Evolutionary conservation across 2,113 vertebrate species (phyloP), one percentile per base, ranked within the genome.

Genomic region (Corythornis madagascariensis): DNA sequence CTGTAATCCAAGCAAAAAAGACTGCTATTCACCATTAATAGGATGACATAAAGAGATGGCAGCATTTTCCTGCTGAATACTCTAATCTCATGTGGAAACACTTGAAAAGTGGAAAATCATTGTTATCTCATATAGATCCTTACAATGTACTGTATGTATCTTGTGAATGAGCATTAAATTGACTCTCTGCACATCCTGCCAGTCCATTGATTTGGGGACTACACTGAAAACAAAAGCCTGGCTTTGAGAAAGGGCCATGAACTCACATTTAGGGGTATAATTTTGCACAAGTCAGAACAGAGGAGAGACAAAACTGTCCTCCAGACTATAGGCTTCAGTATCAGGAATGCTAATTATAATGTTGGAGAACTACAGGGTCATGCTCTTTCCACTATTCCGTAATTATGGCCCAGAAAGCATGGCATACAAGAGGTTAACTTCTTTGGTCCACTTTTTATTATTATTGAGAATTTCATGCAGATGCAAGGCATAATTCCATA

Each of bases 91-190:
- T 97, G 96, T 97, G 96, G 95, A 84, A 96, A 74, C 93, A 95
- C 95, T 91, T 96, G 95, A 93, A 95, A 96, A 97, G 93, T 95
- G 81, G 96, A 92, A 97, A 96, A 96, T 94, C 85, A 96, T 91
- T 76, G 86, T 95, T 97, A 95, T 96, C 83, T 96, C 94, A 91
- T 94, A 91, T 56, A 43, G 60, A 93, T 64, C 88, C 84, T 87
- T 80, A 92, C 88, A 95, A 91, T 92, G 47, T 40, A 76, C 61
- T 0, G 9, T 94, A 92, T 95, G 89, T 94, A 92, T 96, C 92
- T 89, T 59, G 85, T 83, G 83, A 89, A 95, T 84, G 94, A 96
- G 77, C 86, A 93, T 96, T 95, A 96, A 96, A 90, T 90, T 87
- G 67, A 80, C 77, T 92, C 66, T 94, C 85, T 59, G 82, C 63